A percentile compares a stretch with the other conserved stretches of the same genome.
Conservation (phyloP, 1,140 invertebrate genomes). For the Drosophila sechellia region DNA sequence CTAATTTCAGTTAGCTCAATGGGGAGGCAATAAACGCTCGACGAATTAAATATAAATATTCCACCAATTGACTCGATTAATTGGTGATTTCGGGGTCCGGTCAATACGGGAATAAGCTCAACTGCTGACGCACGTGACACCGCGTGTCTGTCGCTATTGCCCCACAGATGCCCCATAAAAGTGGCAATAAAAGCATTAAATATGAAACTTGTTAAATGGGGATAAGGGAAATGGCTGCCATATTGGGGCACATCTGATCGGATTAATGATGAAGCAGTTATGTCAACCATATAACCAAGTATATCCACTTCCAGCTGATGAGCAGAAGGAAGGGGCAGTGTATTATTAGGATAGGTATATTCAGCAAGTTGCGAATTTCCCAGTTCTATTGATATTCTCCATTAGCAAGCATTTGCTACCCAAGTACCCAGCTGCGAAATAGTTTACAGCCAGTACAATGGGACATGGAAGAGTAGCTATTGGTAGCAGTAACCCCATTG, state of each 20-base stretch:
- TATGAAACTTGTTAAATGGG: constrained; percentile 21
- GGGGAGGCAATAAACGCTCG: constrained; percentile 24
- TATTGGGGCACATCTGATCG: too few relatives aligned
- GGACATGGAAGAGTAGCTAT: background rate
- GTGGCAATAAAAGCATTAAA: constrained; percentile 16
- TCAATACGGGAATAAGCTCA: constrained; percentile 4
- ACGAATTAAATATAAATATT: constrained; percentile 53
- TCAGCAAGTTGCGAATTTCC: background rate
- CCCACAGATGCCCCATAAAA: constrained; percentile 27
- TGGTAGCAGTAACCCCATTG: constrained; percentile 10
- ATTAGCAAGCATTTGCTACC: background rate
- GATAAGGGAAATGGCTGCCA: background rate
- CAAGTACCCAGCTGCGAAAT: background rate
- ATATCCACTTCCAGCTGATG: too few relatives aligned
- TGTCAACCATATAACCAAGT: too few relatives aligned
- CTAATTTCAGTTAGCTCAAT: constrained; percentile 22
- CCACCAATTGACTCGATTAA: constrained; percentile 45
- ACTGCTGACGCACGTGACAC: constrained; percentile 56
- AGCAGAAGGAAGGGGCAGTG: background rate
- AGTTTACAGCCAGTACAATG: background rate
- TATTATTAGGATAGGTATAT: too few relatives aligned
- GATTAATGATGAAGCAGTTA: background rate
- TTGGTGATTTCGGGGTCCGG: constrained; percentile 35
- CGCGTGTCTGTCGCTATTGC: constrained; percentile 37
- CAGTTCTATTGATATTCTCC: background rate